Evolutionary conservation across 2,888 invertebrate species (phyloP), one percentile per base, ranked within the genome.

Genomic region (Nineta flava): DNA sequence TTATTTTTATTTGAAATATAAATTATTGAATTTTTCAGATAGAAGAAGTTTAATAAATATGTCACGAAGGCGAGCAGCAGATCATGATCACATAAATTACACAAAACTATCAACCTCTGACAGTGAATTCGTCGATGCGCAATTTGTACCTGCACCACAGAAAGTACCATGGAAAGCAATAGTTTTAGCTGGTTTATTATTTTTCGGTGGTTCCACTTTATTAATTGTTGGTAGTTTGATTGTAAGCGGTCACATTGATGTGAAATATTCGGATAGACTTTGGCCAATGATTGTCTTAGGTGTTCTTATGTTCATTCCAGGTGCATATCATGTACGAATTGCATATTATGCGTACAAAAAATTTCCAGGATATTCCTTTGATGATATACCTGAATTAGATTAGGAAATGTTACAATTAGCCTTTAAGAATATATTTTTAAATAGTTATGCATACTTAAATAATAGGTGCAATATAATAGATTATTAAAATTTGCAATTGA

Each of bases 241-340:
- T 52, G 77, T 88, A 21, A 78, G 82, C 52, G 91, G 92, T 15
- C 79, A 85, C 59, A 83, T 90, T 61, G 81, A 83, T 60, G 75
- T 82, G 32, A 82, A 87, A 76, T 90, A 92, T 67, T 77, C 82
- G 2, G 91, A 92, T 65, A 75, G 91, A 53, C 80, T 87, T 64
- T 91, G 88, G 87, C 92, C 92, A 1, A 76, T 93, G 66, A 79
- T 92, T 54, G 82, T 92, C 56, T 70, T 94, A 60, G 94, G 93
- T 32, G 71, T 77, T 17, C 72, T 94, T 38, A 90, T 92, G 87
- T 91, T 93, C 61, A 81, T 93, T 56, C 93, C 93, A 1, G 93
- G 92, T 40, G 84, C 86, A 48, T 93, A 93, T 67, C 92, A 94
- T 63, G 80, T 90, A 46, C 77, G 88, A 57, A 86, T 93, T 61